A percentile compares a stretch with the other conserved stretches of the same genome.
Evolutionary conservation across 2,797 vertebrate genomes (phyloP).

Genomic region (Clarias pachynema): DNA sequence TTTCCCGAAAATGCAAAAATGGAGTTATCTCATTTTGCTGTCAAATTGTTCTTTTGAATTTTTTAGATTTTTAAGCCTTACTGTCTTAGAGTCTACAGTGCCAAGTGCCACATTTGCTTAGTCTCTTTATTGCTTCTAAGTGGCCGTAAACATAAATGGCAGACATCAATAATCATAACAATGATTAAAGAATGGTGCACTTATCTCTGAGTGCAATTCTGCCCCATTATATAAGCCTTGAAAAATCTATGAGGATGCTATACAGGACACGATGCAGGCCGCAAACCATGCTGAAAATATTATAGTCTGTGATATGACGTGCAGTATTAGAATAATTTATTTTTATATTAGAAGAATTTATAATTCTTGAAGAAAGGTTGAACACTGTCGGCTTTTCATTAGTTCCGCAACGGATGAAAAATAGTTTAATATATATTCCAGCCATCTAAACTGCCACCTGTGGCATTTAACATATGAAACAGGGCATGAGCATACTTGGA

Average conservation of each 20-base stretch:
- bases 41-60: no score
- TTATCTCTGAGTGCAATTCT: constrained; percentile 46
- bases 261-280: not conserved
- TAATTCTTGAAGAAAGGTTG: not conserved
- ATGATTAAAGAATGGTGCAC: constrained; percentile 47
- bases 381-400: not conserved
- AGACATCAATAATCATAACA: constrained; percentile 47
- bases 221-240: constrained; percentile 28
- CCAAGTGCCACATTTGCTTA: constrained; percentile 19
- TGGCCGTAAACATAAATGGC: constrained; percentile 46
- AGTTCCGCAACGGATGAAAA: not conserved
- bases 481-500: not conserved
- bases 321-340: constrained; percentile 15
- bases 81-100: not conserved
- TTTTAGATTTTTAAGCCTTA: not conserved
- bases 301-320: not conserved
- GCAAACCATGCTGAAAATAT: constrained; percentile 7
- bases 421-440: not conserved
- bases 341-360: no score
- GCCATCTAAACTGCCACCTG: not conserved
- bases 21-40: no score
- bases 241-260: constrained; percentile 35
- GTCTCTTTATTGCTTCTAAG: constrained; percentile 40
- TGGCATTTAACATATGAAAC: not conserved
- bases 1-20: no score